Conservation (phyloP, 2,113 vertebrate genomes). For the Limanda limanda region DNA sequence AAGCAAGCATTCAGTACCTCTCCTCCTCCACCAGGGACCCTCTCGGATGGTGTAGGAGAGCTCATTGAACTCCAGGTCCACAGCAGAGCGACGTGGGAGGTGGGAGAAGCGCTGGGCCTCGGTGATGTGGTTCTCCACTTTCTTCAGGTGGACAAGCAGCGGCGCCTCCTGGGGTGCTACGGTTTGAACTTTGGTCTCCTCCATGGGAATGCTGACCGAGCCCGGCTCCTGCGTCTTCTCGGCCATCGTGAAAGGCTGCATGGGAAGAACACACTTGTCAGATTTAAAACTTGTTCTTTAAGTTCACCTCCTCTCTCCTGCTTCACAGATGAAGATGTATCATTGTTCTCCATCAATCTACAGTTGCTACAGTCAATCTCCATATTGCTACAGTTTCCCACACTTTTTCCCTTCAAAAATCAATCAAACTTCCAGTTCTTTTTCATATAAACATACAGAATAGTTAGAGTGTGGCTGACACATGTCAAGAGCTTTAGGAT, state of each 20-base stretch:
- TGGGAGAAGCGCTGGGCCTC: conserved; percentile 97
- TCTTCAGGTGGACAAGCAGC: conserved; percentile 95
- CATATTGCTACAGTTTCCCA: too few species aligned
- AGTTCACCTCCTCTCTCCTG: too few species aligned
- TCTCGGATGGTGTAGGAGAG: conserved; percentile 96
- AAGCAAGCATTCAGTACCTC: conserved; percentile 84
- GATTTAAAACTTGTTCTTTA: not conserved
- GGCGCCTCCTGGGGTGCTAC: conserved; percentile 85
- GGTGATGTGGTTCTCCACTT: conserved; percentile 99
- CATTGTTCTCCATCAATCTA: not conserved
- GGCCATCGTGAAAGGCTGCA: conserved; percentile 85
- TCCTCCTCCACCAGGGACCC: conserved; percentile 94
- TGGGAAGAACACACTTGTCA: conserved; percentile 12
- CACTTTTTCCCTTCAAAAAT: too few species aligned
- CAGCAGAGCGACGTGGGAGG: conserved; percentile 92
- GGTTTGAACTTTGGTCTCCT: conserved; percentile 87
- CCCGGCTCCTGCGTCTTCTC: conserved; percentile 84
- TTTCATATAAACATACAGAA: not conserved
- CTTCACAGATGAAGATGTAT: too few species aligned
- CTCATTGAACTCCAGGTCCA: conserved; percentile 96
- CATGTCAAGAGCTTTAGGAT: too few species aligned
- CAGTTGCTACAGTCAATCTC: too few species aligned
- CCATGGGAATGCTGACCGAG: conserved; percentile 89
- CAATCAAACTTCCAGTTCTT: not conserved
- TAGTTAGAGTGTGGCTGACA: not conserved